These are phyloP conservation scores for Octodonta nipae DNA, from an alignment of 2,888 invertebrate species.

Conservation along the genomic window DNA sequence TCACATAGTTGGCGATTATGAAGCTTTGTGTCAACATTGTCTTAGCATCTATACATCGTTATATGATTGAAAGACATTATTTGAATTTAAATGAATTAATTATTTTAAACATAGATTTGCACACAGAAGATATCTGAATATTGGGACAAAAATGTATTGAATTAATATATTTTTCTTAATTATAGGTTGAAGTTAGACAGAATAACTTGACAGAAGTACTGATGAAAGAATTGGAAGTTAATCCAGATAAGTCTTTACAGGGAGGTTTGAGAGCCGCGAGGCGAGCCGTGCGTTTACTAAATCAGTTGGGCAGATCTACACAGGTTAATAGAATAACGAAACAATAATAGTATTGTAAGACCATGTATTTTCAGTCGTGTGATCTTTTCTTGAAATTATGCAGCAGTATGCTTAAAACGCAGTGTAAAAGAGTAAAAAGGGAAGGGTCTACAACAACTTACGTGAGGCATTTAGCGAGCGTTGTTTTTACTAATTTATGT, in stretches of 20 bases:
- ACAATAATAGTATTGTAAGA: no score
- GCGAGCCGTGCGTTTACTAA: conserved; percentile 71
- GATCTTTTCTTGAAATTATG: conserved; percentile 70
- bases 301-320: conserved; percentile 57
- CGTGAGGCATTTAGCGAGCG: conserved; percentile 65
- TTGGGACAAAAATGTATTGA: no score
- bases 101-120: no score
- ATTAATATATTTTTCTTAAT: no score
- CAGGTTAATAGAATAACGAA: no score
- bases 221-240: conserved; percentile 76
- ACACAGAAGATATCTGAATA: no score
- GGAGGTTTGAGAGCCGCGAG: conserved; percentile 77
- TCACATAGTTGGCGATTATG: no score
- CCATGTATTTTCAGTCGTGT: conserved; percentile 60
- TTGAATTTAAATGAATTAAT: no score
- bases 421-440: conserved; percentile 64
- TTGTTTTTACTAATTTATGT: conserved; percentile 67
- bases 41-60: no score
- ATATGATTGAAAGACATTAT: no score
- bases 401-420: conserved; percentile 67
- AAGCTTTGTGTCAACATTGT: no score
- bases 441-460: conserved; percentile 71
- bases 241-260: conserved; percentile 79
- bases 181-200: conserved; percentile 55
- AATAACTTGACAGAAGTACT: conserved; percentile 72